Percentiles rank a stretch among this genome's conserved stretches.
phyloP scores from a whole-genome alignment of 2,797 vertebrate species.

The Tenualosa ilisha region DNA sequence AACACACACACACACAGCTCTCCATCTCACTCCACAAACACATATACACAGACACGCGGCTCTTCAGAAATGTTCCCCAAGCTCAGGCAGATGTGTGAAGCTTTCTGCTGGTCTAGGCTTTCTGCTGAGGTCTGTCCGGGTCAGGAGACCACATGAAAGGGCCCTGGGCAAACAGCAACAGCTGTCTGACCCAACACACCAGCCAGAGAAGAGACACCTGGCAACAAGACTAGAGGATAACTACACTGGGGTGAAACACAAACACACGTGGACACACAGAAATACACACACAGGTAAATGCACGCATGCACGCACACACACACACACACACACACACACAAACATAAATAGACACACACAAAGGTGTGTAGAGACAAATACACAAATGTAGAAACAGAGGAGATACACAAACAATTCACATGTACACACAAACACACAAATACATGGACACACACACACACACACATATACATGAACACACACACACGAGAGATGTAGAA shows the following conservation, averaged over 20 bases:
- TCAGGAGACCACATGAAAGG: slow-evolving; percentile 41
- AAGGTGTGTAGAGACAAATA: not conserved
- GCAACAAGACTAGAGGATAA: slow-evolving; percentile 25
- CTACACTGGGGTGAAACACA: not conserved
- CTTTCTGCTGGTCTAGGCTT: not conserved
- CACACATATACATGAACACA: not conserved
- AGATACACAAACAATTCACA: not conserved
- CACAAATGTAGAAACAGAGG: not conserved
- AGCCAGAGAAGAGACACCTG: slow-evolving; percentile 31
- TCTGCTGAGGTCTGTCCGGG: not conserved
- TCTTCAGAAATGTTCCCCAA: no score
- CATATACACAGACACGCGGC: not conserved
- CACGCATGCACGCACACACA: slow-evolving; percentile 21
- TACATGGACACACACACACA: slow-evolving; percentile 12
- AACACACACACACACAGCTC: not conserved
- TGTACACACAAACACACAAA: not conserved
- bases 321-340: not conserved
- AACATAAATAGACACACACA: not conserved
- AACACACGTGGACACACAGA: no score
- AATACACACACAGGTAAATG: not conserved
- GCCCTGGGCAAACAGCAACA: slow-evolving; percentile 33
- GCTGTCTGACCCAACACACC: slow-evolving; percentile 16
- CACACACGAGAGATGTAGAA: no score
- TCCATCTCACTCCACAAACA: not conserved
- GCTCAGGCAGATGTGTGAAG: no score